phyloP scores from a whole-genome alignment of 2,888 invertebrate genomes.

The Mechanitis messenoides region DNA sequence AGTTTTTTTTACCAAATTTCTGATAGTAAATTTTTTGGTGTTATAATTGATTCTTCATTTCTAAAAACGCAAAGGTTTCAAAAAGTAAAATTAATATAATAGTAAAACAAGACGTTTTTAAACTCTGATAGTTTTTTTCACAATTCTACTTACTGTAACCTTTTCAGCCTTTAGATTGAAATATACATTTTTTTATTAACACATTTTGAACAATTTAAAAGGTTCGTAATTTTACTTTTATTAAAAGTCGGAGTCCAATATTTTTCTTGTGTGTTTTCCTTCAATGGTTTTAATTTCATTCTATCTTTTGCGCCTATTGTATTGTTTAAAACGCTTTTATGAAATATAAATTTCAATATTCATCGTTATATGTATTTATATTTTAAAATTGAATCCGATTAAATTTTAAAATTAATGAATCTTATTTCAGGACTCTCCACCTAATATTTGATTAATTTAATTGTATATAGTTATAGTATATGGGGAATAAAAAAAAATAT shows the following conservation, averaged over 20 bases:
- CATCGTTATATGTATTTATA: constrained; percentile 4
- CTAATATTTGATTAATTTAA: too few relatives aligned
- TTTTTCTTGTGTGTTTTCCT: constrained; percentile 4
- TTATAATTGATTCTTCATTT: too few relatives aligned
- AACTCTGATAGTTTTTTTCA: too few relatives aligned
- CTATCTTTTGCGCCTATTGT: constrained; percentile 9
- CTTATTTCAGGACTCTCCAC: too few relatives aligned
- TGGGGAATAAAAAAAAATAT: too few relatives aligned
- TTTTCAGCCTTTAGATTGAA: neutral
- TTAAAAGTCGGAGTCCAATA: constrained; percentile 1
- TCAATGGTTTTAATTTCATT: constrained; percentile 9
- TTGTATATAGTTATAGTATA: too few relatives aligned
- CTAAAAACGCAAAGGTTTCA: too few relatives aligned
- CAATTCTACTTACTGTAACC: neutral
- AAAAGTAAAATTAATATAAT: too few relatives aligned
- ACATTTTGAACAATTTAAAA: neutral
- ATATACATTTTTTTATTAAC: neutral
- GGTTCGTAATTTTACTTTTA: neutral
- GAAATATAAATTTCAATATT: constrained; percentile 8
- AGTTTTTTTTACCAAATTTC: too few relatives aligned
- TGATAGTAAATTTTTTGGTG: too few relatives aligned
- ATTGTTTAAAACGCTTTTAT: constrained; percentile 5
- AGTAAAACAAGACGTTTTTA: too few relatives aligned
- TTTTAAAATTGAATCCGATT: neutral
- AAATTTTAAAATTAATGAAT: constrained; percentile 6